phyloP scores from a whole-genome alignment of 2,888 invertebrate species.

The Anorthoa munda region DNA sequence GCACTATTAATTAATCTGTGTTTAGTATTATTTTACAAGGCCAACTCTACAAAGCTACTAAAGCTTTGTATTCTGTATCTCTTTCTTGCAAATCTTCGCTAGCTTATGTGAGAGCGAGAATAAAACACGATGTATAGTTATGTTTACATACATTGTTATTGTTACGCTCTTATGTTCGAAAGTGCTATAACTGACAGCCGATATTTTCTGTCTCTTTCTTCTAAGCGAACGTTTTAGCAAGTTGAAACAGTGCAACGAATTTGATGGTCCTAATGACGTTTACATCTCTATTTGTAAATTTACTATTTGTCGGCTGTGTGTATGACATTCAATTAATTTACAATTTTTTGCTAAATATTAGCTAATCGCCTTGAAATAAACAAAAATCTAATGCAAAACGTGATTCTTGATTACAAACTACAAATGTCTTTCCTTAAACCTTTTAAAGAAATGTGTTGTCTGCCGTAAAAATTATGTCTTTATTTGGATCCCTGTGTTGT shows the following conservation, averaged over 20 bases:
- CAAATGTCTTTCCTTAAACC: conserved; percentile 13
- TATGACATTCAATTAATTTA: conserved; percentile 42
- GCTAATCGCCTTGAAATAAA: conserved; percentile 12
- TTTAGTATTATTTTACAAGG: conserved; percentile 24
- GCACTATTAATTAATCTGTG: too few species aligned
- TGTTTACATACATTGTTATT: conserved; percentile 61
- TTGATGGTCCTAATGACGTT: neutral
- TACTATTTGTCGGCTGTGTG: conserved; percentile 37
- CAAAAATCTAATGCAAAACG: neutral
- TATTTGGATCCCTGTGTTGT: neutral
- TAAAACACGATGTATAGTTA: conserved; percentile 45
- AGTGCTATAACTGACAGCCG: conserved; percentile 12
- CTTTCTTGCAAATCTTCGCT: neutral
- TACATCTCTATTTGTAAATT: neutral
- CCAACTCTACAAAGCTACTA: conserved; percentile 40
- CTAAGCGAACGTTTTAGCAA: accelerated
- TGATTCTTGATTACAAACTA: neutral
- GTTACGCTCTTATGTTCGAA: conserved; percentile 26
- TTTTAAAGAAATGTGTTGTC: conserved; percentile 10
- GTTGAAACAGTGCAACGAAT: conserved; percentile 17
- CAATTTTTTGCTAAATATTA: conserved; percentile 35
- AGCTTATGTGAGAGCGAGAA: conserved; percentile 10
- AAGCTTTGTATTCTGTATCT: conserved; percentile 33
- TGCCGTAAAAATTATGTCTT: conserved; percentile 20
- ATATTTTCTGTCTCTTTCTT: conserved; percentile 6